phyloP scores from a whole-genome alignment of 2,888 invertebrate genomes.

The Ectemnius cavifrons region DNA sequence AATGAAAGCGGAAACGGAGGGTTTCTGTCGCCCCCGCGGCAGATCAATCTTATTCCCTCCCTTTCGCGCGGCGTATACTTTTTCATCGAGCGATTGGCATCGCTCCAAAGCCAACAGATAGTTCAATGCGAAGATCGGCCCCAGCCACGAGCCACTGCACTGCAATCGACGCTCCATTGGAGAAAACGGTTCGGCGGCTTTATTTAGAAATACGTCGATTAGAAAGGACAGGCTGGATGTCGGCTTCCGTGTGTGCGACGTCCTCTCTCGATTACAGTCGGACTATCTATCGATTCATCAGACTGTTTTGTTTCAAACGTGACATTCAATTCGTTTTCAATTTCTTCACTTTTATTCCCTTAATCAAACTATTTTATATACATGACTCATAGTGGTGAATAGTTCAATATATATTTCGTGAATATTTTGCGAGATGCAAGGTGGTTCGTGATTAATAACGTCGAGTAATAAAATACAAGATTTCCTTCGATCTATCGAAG shows the following conservation, averaged over 20 bases:
- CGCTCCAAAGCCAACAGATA: slow-evolving; percentile 49
- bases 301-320: too few species aligned
- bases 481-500: too few species aligned
- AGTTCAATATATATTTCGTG: too few species aligned
- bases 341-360: too few species aligned
- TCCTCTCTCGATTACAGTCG: too few species aligned
- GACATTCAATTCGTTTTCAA: too few species aligned
- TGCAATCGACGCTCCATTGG: slow-evolving; percentile 40
- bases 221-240: slow-evolving; percentile 23
- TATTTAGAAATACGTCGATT: slow-evolving; percentile 51
- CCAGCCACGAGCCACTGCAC: slow-evolving; percentile 38
- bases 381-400: too few species aligned
- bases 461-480: too few species aligned
- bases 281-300: too few species aligned
- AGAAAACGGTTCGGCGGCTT: slow-evolving; percentile 35
- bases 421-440: too few species aligned
- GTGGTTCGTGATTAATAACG: too few species aligned
- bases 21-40: slow-evolving; percentile 14
- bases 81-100: slow-evolving; percentile 39
- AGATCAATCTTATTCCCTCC: slow-evolving; percentile 42
- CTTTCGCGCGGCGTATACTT: slow-evolving; percentile 18
- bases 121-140: slow-evolving; percentile 42
- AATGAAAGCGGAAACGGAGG: slow-evolving; percentile 11
- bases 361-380: too few species aligned
- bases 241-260: not conserved